phyloP scores from a whole-genome alignment of 2,888 invertebrate genomes.

The Sympetrum striolatum region DNA sequence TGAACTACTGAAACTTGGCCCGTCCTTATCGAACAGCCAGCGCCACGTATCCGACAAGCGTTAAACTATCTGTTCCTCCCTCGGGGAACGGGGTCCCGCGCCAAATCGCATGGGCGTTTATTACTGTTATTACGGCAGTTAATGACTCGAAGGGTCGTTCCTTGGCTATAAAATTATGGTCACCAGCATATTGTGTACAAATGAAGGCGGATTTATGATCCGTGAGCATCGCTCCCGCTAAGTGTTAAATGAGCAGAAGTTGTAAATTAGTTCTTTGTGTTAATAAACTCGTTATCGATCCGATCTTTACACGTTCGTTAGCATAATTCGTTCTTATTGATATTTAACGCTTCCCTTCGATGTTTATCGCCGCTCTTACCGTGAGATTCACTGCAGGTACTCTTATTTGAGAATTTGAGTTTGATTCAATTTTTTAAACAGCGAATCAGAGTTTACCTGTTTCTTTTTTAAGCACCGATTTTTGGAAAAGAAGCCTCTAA shows the following conservation, averaged over 20 bases:
- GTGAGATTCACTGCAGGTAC: not conserved
- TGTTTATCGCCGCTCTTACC: not conserved
- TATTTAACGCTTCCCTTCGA: not conserved
- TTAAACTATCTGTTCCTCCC: slow-evolving; percentile 30
- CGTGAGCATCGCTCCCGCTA: slow-evolving; percentile 4
- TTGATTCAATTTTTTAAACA: too few relatives aligned
- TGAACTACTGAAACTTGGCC: slow-evolving; percentile 28
- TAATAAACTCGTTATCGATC: not conserved
- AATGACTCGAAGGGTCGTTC: slow-evolving; percentile 40
- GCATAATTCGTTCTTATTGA: not conserved
- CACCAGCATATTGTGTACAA: slow-evolving; percentile 42
- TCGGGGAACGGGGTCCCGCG: slow-evolving; percentile 3
- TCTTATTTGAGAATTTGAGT: too few relatives aligned
- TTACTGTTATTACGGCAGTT: slow-evolving; percentile 33
- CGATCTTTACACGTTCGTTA: not conserved
- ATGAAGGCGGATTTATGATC: slow-evolving; percentile 36
- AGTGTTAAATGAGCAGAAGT: slow-evolving; percentile 26
- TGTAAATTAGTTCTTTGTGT: slow-evolving; percentile 13
- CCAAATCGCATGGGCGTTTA: slow-evolving; percentile 41
- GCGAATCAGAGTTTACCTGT: too few relatives aligned
- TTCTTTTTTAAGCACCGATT: too few relatives aligned
- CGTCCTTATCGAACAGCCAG: slow-evolving; percentile 36
- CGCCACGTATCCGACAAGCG: slow-evolving; percentile 23
- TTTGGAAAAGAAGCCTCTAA: too few relatives aligned
- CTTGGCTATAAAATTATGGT: slow-evolving; percentile 41